These are phyloP conservation scores for Oriolus oriolus DNA, from an alignment of 2,113 vertebrate genomes.

Conservation along the genomic window DNA sequence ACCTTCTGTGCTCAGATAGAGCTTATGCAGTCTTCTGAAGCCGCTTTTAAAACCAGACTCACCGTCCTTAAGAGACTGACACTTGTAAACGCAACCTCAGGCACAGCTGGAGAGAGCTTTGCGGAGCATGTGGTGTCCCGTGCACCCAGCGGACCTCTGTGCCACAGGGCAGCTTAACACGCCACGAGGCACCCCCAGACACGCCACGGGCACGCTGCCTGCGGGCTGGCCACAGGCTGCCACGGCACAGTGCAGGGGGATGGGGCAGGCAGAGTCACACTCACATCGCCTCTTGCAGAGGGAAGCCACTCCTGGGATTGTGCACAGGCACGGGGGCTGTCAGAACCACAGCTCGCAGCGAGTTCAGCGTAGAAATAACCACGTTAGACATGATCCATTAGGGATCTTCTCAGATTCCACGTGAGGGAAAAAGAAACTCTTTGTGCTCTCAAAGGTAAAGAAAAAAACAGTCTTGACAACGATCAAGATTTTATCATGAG, in stretches of 20 bases:
- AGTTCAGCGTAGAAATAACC: background rate
- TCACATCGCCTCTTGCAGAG: background rate
- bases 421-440: background rate
- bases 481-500: background rate
- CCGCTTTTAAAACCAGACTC: background rate
- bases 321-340: background rate
- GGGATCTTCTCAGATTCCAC: background rate
- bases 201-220: background rate
- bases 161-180: background rate
- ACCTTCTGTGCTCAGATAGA: background rate
- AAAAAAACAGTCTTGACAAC: background rate
- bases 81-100: background rate
- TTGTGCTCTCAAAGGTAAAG: background rate
- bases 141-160: background rate
- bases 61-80: background rate
- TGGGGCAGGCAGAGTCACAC: background rate
- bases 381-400: background rate
- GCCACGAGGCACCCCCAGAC: background rate
- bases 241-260: background rate
- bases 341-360: background rate
- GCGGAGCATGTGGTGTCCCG: background rate
- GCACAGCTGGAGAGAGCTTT: background rate
- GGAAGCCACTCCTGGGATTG: background rate
- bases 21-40: background rate
- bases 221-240: background rate